Evolutionary conservation across 2,113 vertebrate species (phyloP), one percentile per base, ranked within the genome.

Genomic region (Gallinago undulata): DNA sequence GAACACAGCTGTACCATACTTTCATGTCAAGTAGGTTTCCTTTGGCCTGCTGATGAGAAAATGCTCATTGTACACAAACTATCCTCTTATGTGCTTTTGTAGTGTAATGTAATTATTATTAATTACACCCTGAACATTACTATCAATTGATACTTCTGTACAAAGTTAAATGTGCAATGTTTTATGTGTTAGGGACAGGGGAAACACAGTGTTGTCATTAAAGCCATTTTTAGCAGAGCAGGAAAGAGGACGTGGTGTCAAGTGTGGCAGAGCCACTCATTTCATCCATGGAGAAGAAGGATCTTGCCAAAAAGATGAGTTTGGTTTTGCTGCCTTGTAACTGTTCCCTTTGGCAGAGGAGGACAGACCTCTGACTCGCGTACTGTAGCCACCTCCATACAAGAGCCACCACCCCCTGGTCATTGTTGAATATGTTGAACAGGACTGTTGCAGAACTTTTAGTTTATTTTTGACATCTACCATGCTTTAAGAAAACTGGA

Each of bases 141-240:
- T 70, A 74, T 39, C 4, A 2, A 47, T 37, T 81, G 39, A 75
- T 64, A 45, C 73, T 93, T 76, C 48, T 48, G 37, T 80, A 25
- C 63, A 60, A 24, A 70, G 48, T 51, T 53, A 81, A 68, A 80
- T 60, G 57, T 89, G 31, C 53, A 35, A 6, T 22, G 28, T 31
- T 23, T 63, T 86, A 8, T 7, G 19, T 93, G 30, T 25, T 95
- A 8, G 4, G 50, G 83, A 76, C 57, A 43, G 75, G 55, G 68
- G 25, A 68, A 94, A 63, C 79, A 75, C 0, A 1, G 87, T 60
- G 72, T 95, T 88, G 64, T 92, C 55, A 41, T 94, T 94, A 89
- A 92, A 90, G 16, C 39, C 4, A n/a, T 90, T 90, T 96, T 90
- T 84, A 81, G 76, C 77, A 87, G 68, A 81, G 59, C 59, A 88